Base-by-base conservation (phyloP, 2,888 invertebrate species). In the Trypoxylon attenuatum region DNA sequence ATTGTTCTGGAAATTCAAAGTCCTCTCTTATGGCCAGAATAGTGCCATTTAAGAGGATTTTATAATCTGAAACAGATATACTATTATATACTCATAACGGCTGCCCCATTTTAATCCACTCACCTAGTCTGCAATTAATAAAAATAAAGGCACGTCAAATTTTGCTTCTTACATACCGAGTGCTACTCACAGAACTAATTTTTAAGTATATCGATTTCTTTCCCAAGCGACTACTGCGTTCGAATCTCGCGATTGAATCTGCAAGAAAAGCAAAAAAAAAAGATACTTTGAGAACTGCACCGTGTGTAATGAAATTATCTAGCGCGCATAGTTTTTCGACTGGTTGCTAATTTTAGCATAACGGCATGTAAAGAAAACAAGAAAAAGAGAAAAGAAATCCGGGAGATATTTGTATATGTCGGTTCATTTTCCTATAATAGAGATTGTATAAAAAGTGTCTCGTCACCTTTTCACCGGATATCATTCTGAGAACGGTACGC, bases 51-150 rank as follows among this genome's bases (percentile, higher is more conserved):
- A 64, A 67, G 64, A 70, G 69, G 29, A 55, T 68, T 73, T 75
- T 73, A 66, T 72, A 70, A 72, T 64, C 45, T 59, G 60, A 66
- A 64, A 66, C 55, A 56, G 53, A 73, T 76, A 76, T 69, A 66
- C 63, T n/a, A n/a, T n/a, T n/a, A 64, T 70, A 76, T 71, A 73
- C 68, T 76, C 73, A 68, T 43, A 63, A 73, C 60, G 69, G 74
- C 69, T 76, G 62, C 71, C 73, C 69, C 65, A 69, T 76, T 71
- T 76, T 77, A 69, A 66, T 71, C 67, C 61, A 60, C 64, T 69
- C 67, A 69, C 47, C 23, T 68, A 69, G 71, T 76, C 73, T 73
- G 29, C 62, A 49, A 66, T 18, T 73, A 56, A 52, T 71, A 61
- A 61, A n/a, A 53, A 71, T 64, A 64, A 73, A 71, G 70, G 70